These are phyloP conservation scores for Crypturellus tataupa DNA, from an alignment of 2,797 vertebrate genomes.

Conservation along the genomic window DNA sequence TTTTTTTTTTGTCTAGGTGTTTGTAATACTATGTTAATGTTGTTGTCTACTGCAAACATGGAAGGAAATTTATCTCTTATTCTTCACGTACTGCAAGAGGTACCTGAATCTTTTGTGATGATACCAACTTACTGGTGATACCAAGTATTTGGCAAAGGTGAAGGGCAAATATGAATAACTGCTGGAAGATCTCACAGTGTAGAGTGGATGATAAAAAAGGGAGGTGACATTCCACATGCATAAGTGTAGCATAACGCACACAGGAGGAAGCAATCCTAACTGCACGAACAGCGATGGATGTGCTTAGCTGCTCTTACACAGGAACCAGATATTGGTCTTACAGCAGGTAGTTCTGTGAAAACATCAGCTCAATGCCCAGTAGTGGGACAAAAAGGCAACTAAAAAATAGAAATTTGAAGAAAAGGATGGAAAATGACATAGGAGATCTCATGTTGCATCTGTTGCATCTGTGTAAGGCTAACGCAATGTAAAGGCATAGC, in stretches of 20 bases:
- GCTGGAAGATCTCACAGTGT: background rate
- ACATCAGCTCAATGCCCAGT: background rate
- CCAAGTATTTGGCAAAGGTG: background rate
- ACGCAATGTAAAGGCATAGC: background rate
- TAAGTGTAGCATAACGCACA: background rate
- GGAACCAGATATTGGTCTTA: background rate
- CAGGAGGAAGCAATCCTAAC: background rate
- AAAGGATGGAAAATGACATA: background rate
- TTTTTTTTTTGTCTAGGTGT: background rate
- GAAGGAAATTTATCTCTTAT: slow-evolving; percentile 1
- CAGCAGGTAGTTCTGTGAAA: background rate
- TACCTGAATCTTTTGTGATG: background rate
- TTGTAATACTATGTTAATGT: background rate
- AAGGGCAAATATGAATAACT: background rate
- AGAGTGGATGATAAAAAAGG: background rate
- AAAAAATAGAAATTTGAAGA: background rate
- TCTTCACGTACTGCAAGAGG: background rate
- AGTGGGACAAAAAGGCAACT: background rate
- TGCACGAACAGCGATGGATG: background rate
- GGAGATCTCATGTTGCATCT: background rate
- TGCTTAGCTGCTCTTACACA: background rate
- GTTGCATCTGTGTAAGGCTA: background rate
- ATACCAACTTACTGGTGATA: background rate
- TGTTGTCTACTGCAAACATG: background rate
- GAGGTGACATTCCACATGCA: background rate